phyloP scores from a whole-genome alignment of 2,797 vertebrate species.

The Protosalanx chinensis region DNA sequence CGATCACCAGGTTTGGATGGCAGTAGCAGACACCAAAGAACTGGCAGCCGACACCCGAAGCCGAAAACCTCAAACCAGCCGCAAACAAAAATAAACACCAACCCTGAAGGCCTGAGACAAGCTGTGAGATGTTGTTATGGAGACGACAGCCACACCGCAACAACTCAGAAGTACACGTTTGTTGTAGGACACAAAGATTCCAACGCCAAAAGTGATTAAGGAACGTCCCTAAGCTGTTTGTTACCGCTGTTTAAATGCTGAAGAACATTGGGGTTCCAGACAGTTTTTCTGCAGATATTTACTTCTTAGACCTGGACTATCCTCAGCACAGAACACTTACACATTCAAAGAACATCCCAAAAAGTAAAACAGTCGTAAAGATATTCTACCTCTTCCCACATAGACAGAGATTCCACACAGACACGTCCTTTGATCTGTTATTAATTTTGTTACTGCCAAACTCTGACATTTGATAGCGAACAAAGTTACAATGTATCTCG shows the following conservation, averaged over 20 bases:
- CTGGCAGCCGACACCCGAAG: constrained; percentile 14
- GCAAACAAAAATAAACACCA: constrained; percentile 42
- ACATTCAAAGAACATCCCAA: not conserved
- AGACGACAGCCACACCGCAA: not conserved
- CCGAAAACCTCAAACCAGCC: constrained; percentile 38
- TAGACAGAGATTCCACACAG: constrained; percentile 25
- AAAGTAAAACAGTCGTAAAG: too few species aligned
- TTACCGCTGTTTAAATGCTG: not conserved
- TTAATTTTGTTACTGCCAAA: constrained; percentile 23
- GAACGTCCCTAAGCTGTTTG: not conserved
- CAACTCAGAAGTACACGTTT: not conserved
- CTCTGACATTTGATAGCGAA: too few species aligned
- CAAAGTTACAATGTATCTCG: not conserved
- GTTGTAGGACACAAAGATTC: not conserved
- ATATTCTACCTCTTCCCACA: constrained; percentile 41
- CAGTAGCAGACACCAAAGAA: constrained; percentile 31
- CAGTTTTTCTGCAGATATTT: too few species aligned
- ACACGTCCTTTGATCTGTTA: constrained; percentile 36
- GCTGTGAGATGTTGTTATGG: constrained; percentile 14
- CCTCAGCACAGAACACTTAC: not conserved
- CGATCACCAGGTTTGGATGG: constrained; percentile 45
- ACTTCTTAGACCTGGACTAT: too few species aligned
- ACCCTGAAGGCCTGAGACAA: constrained; percentile 7
- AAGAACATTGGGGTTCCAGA: too few species aligned
- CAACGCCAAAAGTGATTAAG: not conserved